phyloP scores from a whole-genome alignment of 2,113 vertebrate genomes.

The Limnothrissa miodon region DNA sequence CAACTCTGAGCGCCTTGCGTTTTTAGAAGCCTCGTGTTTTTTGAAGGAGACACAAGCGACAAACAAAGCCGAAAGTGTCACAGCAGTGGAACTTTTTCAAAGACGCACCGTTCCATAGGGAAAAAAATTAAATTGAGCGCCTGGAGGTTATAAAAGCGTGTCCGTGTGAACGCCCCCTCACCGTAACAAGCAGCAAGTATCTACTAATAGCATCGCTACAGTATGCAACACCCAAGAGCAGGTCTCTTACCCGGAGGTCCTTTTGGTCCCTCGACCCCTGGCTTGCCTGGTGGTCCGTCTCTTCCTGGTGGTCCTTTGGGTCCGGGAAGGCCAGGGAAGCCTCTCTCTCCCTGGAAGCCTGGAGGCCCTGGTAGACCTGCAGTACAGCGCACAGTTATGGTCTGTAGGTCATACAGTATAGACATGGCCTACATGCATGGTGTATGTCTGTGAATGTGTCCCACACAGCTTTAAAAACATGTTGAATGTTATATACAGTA shows the following conservation, averaged over 20 bases:
- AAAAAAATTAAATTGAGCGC: too few species aligned
- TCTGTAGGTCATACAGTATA: neutral
- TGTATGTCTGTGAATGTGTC: neutral
- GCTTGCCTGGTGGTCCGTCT: constrained; percentile 70
- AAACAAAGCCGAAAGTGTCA: too few species aligned
- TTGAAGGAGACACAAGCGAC: too few species aligned
- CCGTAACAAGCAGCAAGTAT: neutral
- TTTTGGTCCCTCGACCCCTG: constrained; percentile 66
- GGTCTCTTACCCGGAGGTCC: constrained; percentile 77
- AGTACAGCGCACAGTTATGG: neutral
- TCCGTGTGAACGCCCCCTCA: neutral
- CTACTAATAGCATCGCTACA: neutral
- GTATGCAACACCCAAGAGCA: neutral
- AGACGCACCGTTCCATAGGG: too few species aligned
- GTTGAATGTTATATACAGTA: too few species aligned
- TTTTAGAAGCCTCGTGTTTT: too few species aligned
- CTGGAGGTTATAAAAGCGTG: too few species aligned
- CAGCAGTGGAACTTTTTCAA: too few species aligned
- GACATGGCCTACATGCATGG: neutral
- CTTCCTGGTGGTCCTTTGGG: constrained; percentile 71
- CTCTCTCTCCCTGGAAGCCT: constrained; percentile 74
- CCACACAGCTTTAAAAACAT: too few species aligned
- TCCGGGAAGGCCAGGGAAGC: constrained; percentile 71
- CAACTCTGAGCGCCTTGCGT: too few species aligned
- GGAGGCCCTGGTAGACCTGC: constrained; percentile 74